Evolutionary conservation across 2,113 vertebrate species (phyloP).

Genomic region (Columba janthina): DNA sequence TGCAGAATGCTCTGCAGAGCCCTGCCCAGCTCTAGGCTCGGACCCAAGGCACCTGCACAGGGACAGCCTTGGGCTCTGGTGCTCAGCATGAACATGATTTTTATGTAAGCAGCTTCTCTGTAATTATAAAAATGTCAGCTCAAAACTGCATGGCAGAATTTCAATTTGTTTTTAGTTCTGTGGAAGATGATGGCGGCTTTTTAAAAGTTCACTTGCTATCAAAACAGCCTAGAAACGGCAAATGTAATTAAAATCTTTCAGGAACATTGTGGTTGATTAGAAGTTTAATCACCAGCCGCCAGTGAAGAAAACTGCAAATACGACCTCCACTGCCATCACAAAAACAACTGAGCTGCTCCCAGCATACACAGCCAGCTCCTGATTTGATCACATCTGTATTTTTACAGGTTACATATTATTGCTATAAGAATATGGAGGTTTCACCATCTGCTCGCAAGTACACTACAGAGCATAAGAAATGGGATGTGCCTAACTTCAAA

Average conservation of each 20-base stretch:
- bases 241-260: slow-evolving; percentile 54
- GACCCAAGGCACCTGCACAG: rapidly evolving
- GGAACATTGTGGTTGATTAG: background rate
- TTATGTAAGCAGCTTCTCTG: background rate
- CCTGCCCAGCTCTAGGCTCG: background rate
- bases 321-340: background rate
- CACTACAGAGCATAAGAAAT: background rate
- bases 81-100: background rate
- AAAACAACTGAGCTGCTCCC: background rate
- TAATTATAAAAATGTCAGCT: slow-evolving; percentile 10
- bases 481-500: background rate
- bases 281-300: slow-evolving; percentile 17
- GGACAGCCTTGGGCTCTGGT: background rate
- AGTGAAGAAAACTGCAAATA: background rate
- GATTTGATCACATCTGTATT: background rate
- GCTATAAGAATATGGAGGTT: background rate
- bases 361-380: background rate
- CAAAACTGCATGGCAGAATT: background rate
- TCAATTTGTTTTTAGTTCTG: background rate
- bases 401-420: background rate
- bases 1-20: background rate
- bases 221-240: background rate
- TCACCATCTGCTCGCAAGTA: background rate
- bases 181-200: background rate
- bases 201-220: slow-evolving; percentile 18